phyloP scores from a whole-genome alignment of 2,888 invertebrate genomes.

The Hybos culiciformis region DNA sequence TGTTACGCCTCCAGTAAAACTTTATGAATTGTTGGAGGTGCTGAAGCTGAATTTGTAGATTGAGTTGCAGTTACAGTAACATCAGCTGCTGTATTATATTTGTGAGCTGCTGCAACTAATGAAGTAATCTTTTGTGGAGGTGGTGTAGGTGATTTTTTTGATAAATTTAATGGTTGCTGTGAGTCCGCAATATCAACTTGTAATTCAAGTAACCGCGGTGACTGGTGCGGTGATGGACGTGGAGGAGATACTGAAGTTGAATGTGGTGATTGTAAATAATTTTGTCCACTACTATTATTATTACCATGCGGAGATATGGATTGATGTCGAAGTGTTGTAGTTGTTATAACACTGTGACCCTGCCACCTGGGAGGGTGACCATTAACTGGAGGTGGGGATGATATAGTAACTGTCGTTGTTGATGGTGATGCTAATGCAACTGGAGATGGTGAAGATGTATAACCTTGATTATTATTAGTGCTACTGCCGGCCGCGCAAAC shows the following conservation, averaged over 20 bases:
- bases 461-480: slow-evolving; percentile 3
- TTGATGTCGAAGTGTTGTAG: slow-evolving; percentile 39
- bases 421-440: slow-evolving; percentile 25
- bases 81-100: slow-evolving; percentile 32
- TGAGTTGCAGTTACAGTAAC: slow-evolving; percentile 29
- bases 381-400: slow-evolving; percentile 26
- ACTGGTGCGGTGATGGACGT: slow-evolving; percentile 26
- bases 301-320: slow-evolving; percentile 33
- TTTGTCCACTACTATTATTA: slow-evolving; percentile 24
- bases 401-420: slow-evolving; percentile 28
- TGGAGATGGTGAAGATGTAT: slow-evolving; percentile 12
- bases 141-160: slow-evolving; percentile 69
- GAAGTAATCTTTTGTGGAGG: slow-evolving; percentile 48
- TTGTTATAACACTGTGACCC: slow-evolving; percentile 48
- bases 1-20: slow-evolving; percentile 51
- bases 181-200: slow-evolving; percentile 73
- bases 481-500: slow-evolving; percentile 14
- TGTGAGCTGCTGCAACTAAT: slow-evolving; percentile 24
- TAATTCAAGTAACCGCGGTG: slow-evolving; percentile 50
- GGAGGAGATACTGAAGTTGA: slow-evolving; percentile 36
- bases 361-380: slow-evolving; percentile 28
- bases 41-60: slow-evolving; percentile 10
- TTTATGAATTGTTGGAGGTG: slow-evolving; percentile 36
- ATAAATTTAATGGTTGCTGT: slow-evolving; percentile 75
- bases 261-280: slow-evolving; percentile 37